Evolutionary conservation across 2,797 vertebrate genomes (phyloP).

Genomic region (Dromococcyx pavoninus): DNA sequence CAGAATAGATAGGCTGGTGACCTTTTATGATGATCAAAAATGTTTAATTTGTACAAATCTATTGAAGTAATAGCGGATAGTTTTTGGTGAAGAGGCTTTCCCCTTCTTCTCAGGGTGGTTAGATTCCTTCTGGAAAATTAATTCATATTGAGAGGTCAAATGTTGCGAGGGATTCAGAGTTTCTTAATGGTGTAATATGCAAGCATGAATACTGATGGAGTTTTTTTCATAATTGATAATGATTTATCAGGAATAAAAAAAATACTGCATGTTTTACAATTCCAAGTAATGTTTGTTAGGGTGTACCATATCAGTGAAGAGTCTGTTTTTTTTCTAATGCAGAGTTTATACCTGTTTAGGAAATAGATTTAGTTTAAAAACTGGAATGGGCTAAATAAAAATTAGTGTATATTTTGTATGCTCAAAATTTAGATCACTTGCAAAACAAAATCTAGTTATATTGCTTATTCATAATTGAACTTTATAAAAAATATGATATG

Average conservation of each 20-base stretch:
- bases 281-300: neutral
- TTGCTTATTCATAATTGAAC: neutral
- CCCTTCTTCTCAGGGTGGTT: neutral
- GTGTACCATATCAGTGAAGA: rapidly evolving
- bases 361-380: neutral
- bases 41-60: neutral
- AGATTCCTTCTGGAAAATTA: neutral
- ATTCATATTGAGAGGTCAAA: neutral
- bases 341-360: neutral
- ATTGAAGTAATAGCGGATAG: neutral
- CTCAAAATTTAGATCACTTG: neutral
- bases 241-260: neutral
- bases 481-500: neutral
- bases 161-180: neutral
- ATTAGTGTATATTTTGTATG: neutral
- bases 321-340: neutral
- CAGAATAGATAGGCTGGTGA: neutral
- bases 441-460: neutral
- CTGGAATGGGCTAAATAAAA: neutral
- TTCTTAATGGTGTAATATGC: neutral
- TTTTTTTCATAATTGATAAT: neutral
- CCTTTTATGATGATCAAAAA: neutral
- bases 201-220: neutral
- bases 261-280: neutral
- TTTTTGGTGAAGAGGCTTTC: neutral